phyloP scores from a whole-genome alignment of 2,113 vertebrate species.

The Poeciliopsis turrubarensis region DNA sequence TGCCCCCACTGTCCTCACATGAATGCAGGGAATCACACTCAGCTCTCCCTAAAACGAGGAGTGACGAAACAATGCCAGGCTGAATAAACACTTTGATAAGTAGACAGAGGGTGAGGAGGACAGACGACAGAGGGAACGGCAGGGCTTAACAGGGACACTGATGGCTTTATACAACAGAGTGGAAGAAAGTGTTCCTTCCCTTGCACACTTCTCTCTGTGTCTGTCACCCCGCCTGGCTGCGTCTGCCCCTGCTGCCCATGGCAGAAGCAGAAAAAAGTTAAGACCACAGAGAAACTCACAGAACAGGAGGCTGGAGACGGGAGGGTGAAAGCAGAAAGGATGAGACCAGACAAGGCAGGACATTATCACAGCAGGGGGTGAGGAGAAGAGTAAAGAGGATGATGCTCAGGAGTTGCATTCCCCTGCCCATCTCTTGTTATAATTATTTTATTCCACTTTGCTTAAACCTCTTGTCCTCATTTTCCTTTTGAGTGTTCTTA shows the following conservation, averaged over 20 bases:
- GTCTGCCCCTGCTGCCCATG: slow-evolving; percentile 48
- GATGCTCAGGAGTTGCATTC: slow-evolving; percentile 24
- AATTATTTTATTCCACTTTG: slow-evolving; percentile 61
- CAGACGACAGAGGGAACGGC: slow-evolving; percentile 59
- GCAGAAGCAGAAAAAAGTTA: slow-evolving; percentile 39
- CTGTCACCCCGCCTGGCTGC: slow-evolving; percentile 57
- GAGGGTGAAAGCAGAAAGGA: slow-evolving; percentile 16
- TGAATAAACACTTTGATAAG: slow-evolving; percentile 73
- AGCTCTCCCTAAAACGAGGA: slow-evolving; percentile 50
- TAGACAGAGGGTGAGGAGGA: slow-evolving; percentile 70
- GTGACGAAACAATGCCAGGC: slow-evolving; percentile 68
- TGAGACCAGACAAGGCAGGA: slow-evolving; percentile 52
- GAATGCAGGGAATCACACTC: slow-evolving; percentile 56
- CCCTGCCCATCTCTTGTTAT: slow-evolving; percentile 65
- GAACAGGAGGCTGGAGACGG: slow-evolving; percentile 4
- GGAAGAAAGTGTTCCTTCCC: slow-evolving; percentile 67
- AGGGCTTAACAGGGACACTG: slow-evolving; percentile 66
- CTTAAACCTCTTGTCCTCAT: slow-evolving; percentile 37
- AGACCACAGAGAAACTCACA: slow-evolving; percentile 23
- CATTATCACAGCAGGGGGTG: slow-evolving; percentile 64
- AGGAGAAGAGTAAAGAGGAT: slow-evolving; percentile 33
- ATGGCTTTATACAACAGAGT: slow-evolving; percentile 62
- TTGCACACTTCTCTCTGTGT: slow-evolving; percentile 57
- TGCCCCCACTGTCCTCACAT: slow-evolving; percentile 59
- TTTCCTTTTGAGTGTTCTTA: slow-evolving; percentile 19